Conservation (phyloP, 2,888 invertebrate species). For the Mythimna impura region DNA sequence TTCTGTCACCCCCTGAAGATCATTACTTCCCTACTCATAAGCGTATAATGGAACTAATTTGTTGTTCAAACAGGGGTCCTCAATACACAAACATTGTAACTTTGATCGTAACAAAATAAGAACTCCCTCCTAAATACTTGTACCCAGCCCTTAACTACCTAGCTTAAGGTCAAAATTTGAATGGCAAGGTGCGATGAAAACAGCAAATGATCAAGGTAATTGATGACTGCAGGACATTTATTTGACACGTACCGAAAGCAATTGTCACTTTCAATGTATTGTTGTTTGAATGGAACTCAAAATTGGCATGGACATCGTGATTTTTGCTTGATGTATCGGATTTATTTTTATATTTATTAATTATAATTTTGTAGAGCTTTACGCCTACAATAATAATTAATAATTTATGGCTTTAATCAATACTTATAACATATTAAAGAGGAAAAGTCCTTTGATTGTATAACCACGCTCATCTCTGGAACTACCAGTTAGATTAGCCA, state of each 20-base stretch:
- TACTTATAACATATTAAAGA: neutral
- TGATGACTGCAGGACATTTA: conserved; percentile 81
- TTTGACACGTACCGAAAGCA: conserved; percentile 85
- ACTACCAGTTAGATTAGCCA: too few relatives aligned
- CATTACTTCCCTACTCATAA: conserved; percentile 83
- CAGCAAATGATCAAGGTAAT: conserved; percentile 60
- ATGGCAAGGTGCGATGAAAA: conserved; percentile 14
- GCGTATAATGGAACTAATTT: conserved; percentile 90
- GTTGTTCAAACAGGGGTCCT: conserved; percentile 88
- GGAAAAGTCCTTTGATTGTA: too few relatives aligned
- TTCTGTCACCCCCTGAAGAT: conserved; percentile 71
- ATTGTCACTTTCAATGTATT: conserved; percentile 78
- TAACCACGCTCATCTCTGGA: too few relatives aligned
- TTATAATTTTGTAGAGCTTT: conserved; percentile 17
- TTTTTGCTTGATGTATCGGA: conserved; percentile 75
- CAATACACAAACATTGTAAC: conserved; percentile 83
- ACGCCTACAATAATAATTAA: neutral
- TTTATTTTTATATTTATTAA: conserved; percentile 70
- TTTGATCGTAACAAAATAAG: conserved; percentile 62
- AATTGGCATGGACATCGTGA: conserved; percentile 79
- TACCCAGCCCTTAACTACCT: neutral
- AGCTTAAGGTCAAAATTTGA: conserved; percentile 59
- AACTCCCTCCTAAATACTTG: neutral
- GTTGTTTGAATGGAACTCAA: conserved; percentile 70
- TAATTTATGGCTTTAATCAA: neutral